phyloP scores from a whole-genome alignment of 2,888 invertebrate genomes.

The Andrena trimmerana region DNA sequence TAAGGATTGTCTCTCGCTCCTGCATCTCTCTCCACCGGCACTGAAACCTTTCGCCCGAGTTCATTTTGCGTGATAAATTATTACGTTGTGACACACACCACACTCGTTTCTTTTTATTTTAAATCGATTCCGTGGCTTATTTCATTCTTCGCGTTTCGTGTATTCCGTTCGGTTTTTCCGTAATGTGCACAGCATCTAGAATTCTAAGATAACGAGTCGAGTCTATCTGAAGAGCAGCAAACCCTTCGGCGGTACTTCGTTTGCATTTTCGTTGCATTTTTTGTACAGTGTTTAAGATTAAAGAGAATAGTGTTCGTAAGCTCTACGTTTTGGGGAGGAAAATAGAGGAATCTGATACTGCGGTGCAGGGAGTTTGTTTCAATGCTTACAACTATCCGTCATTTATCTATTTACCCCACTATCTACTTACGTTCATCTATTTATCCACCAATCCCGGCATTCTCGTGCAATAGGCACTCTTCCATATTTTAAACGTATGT shows the following conservation, averaged over 20 bases:
- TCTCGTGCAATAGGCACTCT: background rate
- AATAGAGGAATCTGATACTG: background rate
- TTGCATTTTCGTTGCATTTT: too few relatives aligned
- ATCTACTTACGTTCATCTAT: background rate
- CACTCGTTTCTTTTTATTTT: background rate
- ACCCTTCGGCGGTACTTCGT: too few relatives aligned
- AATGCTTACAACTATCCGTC: background rate
- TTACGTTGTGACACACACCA: background rate
- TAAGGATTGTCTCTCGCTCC: constrained; percentile 1
- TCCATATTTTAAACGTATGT: background rate
- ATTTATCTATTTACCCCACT: background rate
- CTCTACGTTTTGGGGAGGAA: background rate
- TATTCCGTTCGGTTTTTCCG: background rate
- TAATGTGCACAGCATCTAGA: background rate
- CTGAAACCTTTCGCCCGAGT: background rate
- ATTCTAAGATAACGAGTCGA: background rate
- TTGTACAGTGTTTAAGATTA: too few relatives aligned
- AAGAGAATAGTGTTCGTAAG: too few relatives aligned
- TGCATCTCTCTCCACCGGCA: background rate
- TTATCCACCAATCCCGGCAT: constrained; percentile 1
- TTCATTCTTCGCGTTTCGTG: background rate
- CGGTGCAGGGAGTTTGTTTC: background rate
- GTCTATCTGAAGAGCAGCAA: too few relatives aligned
- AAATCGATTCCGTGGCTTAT: background rate
- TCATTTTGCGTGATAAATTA: background rate